Percentiles rank a stretch among this genome's conserved stretches.
These are phyloP conservation scores for Notolabrus celidotus DNA, from an alignment of 2,797 vertebrate species.

Conservation along the genomic window DNA sequence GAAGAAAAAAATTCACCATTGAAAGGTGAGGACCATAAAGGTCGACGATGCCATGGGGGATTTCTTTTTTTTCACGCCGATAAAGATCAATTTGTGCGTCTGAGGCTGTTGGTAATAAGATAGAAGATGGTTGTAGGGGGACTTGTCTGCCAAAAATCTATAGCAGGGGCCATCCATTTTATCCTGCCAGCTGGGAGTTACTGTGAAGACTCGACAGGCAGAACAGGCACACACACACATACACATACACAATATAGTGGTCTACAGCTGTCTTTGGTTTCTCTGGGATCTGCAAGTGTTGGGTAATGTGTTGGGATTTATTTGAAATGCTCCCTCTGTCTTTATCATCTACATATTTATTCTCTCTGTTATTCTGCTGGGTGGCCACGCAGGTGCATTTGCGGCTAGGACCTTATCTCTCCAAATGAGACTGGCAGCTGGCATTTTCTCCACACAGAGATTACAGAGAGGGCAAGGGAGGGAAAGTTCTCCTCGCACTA, in stretches of 20 bases:
- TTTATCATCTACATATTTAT: constrained; percentile 63
- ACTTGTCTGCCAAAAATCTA: constrained; percentile 79
- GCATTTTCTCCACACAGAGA: constrained; percentile 71
- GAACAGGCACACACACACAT: neutral
- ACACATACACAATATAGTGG: constrained; percentile 36
- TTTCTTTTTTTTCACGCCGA: constrained; percentile 67
- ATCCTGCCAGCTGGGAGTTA: constrained; percentile 68
- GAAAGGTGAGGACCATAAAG: constrained; percentile 79
- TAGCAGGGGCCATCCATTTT: constrained; percentile 76
- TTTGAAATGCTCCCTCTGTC: constrained; percentile 24
- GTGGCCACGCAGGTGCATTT: constrained; percentile 59
- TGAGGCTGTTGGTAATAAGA: constrained; percentile 80
- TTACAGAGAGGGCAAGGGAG: constrained; percentile 61
- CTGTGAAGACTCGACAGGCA: constrained; percentile 40
- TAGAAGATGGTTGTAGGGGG: constrained; percentile 75
- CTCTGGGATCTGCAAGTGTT: constrained; percentile 48
- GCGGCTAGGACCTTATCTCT: constrained; percentile 70
- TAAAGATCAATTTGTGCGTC: constrained; percentile 81
- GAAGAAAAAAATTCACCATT: constrained; percentile 33
- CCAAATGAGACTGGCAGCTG: constrained; percentile 78
- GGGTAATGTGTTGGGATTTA: constrained; percentile 27
- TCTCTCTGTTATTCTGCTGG: constrained; percentile 42
- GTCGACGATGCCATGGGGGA: constrained; percentile 62
- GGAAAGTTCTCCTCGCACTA: constrained; percentile 57
- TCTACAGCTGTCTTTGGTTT: constrained; percentile 58